phyloP scores from a whole-genome alignment of 1,140 invertebrate species.

The Drosophila novamexicana region DNA sequence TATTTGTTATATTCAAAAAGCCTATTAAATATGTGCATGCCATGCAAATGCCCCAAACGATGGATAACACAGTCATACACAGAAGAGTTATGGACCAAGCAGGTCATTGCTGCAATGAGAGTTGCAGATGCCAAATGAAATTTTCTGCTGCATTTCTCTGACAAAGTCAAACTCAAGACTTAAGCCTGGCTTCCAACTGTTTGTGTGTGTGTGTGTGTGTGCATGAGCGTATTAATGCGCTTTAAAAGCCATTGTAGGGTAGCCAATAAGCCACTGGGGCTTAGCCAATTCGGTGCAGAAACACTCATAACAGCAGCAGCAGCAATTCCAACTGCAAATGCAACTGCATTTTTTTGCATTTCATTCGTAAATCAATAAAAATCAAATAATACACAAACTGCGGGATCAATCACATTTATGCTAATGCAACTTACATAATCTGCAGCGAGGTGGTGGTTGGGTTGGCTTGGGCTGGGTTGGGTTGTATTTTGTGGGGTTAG shows the following conservation, averaged over 20 bases:
- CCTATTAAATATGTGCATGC: slow-evolving; percentile 80
- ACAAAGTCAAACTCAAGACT: not conserved
- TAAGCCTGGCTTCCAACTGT: not conserved
- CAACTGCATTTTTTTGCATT: slow-evolving; percentile 80
- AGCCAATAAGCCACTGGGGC: slow-evolving; percentile 51
- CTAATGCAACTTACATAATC: slow-evolving; percentile 80
- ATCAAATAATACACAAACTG: slow-evolving; percentile 76
- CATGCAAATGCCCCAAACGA: slow-evolving; percentile 55
- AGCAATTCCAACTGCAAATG: slow-evolving; percentile 52
- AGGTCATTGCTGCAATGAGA: slow-evolving; percentile 7
- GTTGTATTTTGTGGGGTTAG: slow-evolving; percentile 2
- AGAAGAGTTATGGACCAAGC: slow-evolving; percentile 59
- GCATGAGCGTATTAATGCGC: not conserved
- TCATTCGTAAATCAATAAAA: slow-evolving; percentile 74
- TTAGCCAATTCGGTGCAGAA: slow-evolving; percentile 56
- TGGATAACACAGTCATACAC: slow-evolving; percentile 41
- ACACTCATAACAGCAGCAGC: slow-evolving; percentile 67
- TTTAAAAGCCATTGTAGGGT: slow-evolving; percentile 46
- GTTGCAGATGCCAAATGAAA: not conserved
- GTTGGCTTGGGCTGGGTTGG: not conserved
- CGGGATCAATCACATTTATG: slow-evolving; percentile 81
- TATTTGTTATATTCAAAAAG: slow-evolving; percentile 70
- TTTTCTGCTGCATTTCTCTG: not conserved
- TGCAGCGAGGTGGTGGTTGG: not conserved
- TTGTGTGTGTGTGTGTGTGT: no score